These are phyloP conservation scores for Cheilosia vernalis DNA, from an alignment of 2,888 invertebrate genomes.

Conservation along the genomic window DNA sequence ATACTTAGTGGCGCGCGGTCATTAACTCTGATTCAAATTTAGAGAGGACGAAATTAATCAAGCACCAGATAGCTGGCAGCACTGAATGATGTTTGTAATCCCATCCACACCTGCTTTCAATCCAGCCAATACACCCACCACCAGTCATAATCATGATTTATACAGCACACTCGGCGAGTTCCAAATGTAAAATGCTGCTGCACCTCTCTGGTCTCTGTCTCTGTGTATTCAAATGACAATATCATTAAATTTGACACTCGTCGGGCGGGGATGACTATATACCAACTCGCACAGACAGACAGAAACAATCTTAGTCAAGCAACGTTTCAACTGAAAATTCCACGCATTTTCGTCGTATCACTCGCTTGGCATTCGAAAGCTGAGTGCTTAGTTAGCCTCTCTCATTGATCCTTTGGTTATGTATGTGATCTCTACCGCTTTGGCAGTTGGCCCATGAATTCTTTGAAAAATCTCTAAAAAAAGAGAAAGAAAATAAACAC, in stretches of 20 bases:
- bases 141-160: constrained; percentile 65
- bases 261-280: neutral
- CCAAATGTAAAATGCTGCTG: constrained; percentile 15
- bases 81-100: constrained; percentile 34
- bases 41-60: neutral
- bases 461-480: constrained; percentile 40
- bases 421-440: constrained; percentile 43
- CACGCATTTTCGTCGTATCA: constrained; percentile 31
- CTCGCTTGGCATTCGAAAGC: constrained; percentile 40
- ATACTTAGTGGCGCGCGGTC: no score
- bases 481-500: constrained; percentile 24
- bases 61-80: neutral
- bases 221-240: constrained; percentile 32
- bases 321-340: constrained; percentile 52
- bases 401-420: constrained; percentile 57
- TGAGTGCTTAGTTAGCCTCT: constrained; percentile 59
- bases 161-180: constrained; percentile 27
- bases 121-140: constrained; percentile 32
- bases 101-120: constrained; percentile 66
- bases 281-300: constrained; percentile 11
- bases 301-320: constrained; percentile 14
- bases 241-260: constrained; percentile 54
- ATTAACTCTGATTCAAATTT: neutral
- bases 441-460: constrained; percentile 69
- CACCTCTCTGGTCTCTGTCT: constrained; percentile 25